These are phyloP conservation scores for Vulpes lagopus DNA, from an alignment of 2,113 vertebrate genomes.

Conservation along the genomic window DNA sequence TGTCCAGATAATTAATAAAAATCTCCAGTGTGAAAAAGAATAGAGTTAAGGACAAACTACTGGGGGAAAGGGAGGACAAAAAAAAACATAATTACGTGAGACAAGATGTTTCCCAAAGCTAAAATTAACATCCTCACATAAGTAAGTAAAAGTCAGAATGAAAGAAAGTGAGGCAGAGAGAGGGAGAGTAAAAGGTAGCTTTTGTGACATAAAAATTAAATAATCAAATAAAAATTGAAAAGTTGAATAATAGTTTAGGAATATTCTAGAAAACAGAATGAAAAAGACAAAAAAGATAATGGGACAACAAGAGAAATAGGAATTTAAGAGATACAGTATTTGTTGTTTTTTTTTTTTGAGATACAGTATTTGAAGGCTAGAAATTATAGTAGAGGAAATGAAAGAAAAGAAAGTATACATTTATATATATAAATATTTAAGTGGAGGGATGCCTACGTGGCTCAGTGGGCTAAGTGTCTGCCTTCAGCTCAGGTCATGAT, in stretches of 20 bases:
- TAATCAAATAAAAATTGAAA: background rate
- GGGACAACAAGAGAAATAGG: background rate
- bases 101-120: background rate
- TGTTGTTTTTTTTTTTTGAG: no score
- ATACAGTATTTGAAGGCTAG: background rate
- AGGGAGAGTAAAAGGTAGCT: background rate
- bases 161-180: background rate
- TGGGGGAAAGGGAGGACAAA: background rate
- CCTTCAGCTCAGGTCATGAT: no score
- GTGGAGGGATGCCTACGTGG: no score
- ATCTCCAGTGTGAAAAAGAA: background rate
- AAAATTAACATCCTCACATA: background rate
- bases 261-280: background rate
- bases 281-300: background rate
- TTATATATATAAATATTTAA: no score
- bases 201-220: background rate
- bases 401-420: background rate
- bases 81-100: background rate
- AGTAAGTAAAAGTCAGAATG: background rate
- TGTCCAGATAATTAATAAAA: background rate
- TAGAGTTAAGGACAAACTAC: background rate
- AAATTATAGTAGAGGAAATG: background rate
- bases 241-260: background rate
- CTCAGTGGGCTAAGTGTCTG: no score
- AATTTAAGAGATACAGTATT: background rate